Conservation (phyloP, 2,113 vertebrate genomes). For the Phocoena phocoena region DNA sequence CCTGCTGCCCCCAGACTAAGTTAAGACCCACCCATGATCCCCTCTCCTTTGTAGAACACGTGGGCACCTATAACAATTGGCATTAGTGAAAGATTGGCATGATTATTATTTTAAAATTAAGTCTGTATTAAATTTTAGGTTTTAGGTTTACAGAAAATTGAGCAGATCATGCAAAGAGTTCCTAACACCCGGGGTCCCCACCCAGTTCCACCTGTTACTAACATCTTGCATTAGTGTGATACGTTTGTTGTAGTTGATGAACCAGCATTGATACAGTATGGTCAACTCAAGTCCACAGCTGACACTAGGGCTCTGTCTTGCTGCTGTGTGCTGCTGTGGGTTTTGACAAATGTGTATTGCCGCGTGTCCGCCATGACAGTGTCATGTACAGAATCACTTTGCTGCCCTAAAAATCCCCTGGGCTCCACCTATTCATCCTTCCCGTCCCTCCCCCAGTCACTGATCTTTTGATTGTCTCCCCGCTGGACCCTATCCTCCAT, state of each 20-base stretch:
- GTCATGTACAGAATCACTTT: rapidly evolving
- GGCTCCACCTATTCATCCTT: rapidly evolving
- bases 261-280: rapidly evolving
- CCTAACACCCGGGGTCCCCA: rapidly evolving
- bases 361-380: rapidly evolving
- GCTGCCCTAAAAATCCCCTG: rapidly evolving
- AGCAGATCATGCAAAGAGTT: not conserved
- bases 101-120: not conserved
- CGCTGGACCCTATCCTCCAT: rapidly evolving
- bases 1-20: not conserved
- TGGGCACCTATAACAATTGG: not conserved
- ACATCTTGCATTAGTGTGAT: rapidly evolving
- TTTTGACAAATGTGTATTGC: not conserved
- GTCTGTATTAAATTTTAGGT: not conserved
- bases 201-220: rapidly evolving
- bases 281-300: rapidly evolving
- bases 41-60: not conserved
- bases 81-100: not conserved
- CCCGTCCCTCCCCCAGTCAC: rapidly evolving
- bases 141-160: not conserved
- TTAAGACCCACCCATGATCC: rapidly evolving
- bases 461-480: not conserved
- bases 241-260: not conserved
- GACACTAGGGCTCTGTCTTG: rapidly evolving
- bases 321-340: rapidly evolving